A percentile compares a stretch with the other conserved stretches of the same genome.
phyloP scores from a whole-genome alignment of 2,797 vertebrate species.

The Euphonia xanthogaster region DNA sequence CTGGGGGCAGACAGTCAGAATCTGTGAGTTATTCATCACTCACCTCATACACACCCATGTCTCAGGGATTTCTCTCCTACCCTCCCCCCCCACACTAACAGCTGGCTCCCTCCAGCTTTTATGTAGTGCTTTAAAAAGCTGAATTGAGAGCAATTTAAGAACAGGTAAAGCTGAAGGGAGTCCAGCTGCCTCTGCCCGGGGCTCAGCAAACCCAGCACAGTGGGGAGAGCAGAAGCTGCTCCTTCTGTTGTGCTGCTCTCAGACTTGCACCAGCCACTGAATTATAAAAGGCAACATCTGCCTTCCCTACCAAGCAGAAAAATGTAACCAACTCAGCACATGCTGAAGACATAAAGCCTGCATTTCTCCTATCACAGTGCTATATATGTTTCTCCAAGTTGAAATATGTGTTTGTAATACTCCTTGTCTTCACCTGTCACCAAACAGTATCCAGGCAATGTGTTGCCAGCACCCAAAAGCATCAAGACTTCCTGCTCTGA shows the following conservation, averaged over 20 bases:
- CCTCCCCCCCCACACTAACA: not conserved
- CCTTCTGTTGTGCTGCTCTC: not conserved
- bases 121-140: not conserved
- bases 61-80: not conserved
- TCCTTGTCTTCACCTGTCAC: slow-evolving; percentile 20
- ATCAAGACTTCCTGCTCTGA: not conserved
- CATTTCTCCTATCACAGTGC: not conserved
- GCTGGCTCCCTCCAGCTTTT: not conserved
- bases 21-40: not conserved
- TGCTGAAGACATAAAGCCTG: not conserved
- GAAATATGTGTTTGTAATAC: slow-evolving; percentile 9
- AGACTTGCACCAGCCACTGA: not conserved
- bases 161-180: slow-evolving; percentile 23
- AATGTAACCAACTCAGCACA: not conserved
- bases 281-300: slow-evolving; percentile 37
- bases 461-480: not conserved
- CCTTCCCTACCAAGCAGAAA: not conserved
- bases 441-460: not conserved
- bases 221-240: not conserved
- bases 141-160: not conserved
- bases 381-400: not conserved
- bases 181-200: slow-evolving; percentile 3
- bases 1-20: not conserved
- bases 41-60: not conserved
- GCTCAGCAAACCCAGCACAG: not conserved